Base-by-base conservation (phyloP, 2,888 invertebrate species). In the Tetropium fuscum region DNA sequence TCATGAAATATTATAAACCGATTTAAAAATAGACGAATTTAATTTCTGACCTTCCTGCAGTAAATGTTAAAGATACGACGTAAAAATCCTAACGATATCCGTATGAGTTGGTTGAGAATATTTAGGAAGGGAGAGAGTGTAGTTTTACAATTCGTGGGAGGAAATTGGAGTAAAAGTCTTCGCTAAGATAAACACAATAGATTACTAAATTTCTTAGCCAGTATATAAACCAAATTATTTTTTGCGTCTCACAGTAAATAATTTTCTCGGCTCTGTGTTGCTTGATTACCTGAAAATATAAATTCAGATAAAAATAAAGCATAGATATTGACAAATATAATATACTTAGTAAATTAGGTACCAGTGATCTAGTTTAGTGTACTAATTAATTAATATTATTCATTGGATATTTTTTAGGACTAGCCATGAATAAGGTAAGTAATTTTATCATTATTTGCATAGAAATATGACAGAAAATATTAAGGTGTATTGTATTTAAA, bases 151-250 rank as follows among this genome's bases (percentile, higher is more conserved):
- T 47, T 69, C 72, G 79, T 79, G 79, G 78, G 78, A 79, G 77
- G 72, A 66, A 71, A 71, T 65, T 73, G 64, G 74, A 76, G 78
- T 78, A 78, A 78, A 77, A 79, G 78, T 78, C 78, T 74, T 74
- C 70, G 78, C 72, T 74, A 74, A 38, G 76, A 75, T 78, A 76
- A 75, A 77, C 73, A 79, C 80, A 80, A 80, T 78, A 70, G 79
- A 73, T 80, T 80, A 77, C 78, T 74, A 80, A 80, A 79, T 77
- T 73, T 69, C 66, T 63, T 64, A 56, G 65, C 71, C 69, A 62
- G 68, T 79, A 80, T 80, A 80, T 79, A 80, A 79, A 76, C 74
- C 74, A 77, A 78, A 79, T 75, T 76, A 75, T 73, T 76, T 75
- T 76, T 75, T 58, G 58, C 30, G 16, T 41, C 34, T 55, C 36